Evolutionary conservation across 2,888 invertebrate species (phyloP), one percentile per base, ranked within the genome.

Genomic region (Parthenolecanium corni): DNA sequence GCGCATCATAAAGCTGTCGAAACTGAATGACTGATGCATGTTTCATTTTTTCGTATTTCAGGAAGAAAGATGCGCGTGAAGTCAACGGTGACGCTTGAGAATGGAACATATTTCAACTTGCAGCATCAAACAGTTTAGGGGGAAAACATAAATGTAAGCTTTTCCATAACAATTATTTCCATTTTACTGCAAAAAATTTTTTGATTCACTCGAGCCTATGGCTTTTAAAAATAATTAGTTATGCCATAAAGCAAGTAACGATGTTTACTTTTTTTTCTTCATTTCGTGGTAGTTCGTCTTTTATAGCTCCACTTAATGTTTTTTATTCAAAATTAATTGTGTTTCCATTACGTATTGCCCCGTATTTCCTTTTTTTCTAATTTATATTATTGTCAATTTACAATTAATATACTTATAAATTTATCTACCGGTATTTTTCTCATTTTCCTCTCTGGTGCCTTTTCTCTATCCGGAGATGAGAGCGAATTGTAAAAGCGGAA

Each of bases 401-500:
- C 9, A 31, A 9, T 31, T 31, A 31, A 31, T 31, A 31, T 6
- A 31, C 64, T 47, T 64, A 80, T 31, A 31, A 9, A 9, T 31
- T 25, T 36, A 23, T 24, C 18, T n/a, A n/a, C n/a, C n/a, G n/a
- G n/a, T n/a, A n/a, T n/a, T n/a, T n/a, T n/a, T n/a, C n/a, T n/a
- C n/a, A n/a, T n/a, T n/a, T n/a, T n/a, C n/a, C n/a, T n/a, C n/a
- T n/a, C n/a, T n/a, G n/a, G n/a, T n/a, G n/a, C n/a, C n/a, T n/a
- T n/a, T n/a, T n/a, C n/a, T n/a, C 31, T 40, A 61, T 24, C 49
- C 61, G 11, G 24, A 25, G 11, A 38, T 5, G 21, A 61, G 16
- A 11, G 49, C 61, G 5, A 90, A 76, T 73, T 91, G 90, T 65
- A 93, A 75, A 44, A 93, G 76, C 1, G 92, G 89, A 74, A 92